Percentiles rank a stretch among this genome's conserved stretches.
Conservation (phyloP, 2,888 invertebrate genomes). For the Rhagonycha fulva region DNA sequence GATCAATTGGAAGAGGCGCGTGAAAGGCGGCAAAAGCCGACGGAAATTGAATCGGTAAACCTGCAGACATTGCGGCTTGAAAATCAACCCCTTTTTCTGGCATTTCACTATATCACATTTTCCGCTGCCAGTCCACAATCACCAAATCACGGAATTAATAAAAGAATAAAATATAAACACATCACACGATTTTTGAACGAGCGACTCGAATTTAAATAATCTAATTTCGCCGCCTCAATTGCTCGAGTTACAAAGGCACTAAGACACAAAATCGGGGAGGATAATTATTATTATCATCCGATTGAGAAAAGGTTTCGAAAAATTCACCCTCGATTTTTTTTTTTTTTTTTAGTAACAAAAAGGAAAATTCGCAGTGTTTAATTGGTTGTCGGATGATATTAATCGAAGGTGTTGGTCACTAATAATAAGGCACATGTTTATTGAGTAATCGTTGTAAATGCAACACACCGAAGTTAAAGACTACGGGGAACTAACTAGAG, state of each 20-base stretch:
- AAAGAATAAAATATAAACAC: not conserved
- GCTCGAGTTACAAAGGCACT: not conserved
- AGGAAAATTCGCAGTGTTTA: not conserved
- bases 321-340: not conserved
- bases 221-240: not conserved
- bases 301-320: not conserved
- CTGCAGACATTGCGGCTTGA: constrained; percentile 53
- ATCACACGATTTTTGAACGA: not conserved
- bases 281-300: constrained; percentile 1
- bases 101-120: constrained; percentile 45
- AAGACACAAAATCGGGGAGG: constrained; percentile 27
- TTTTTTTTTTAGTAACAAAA: not conserved
- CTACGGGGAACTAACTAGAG: constrained; percentile 53
- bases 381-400: constrained; percentile 13
- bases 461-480: constrained; percentile 36
- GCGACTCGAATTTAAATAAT: not conserved
- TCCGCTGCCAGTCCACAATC: constrained; percentile 11
- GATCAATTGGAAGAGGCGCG: constrained; percentile 64
- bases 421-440: constrained; percentile 42
- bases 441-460: constrained; percentile 38
- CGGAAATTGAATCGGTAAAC: constrained; percentile 54
- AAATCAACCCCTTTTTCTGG: constrained; percentile 55
- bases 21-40: constrained; percentile 62
- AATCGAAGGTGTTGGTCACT: constrained; percentile 22
- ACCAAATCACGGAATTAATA: constrained; percentile 2